Base-by-base conservation (phyloP, 2,888 invertebrate genomes). In the Megamerina dolium region DNA sequence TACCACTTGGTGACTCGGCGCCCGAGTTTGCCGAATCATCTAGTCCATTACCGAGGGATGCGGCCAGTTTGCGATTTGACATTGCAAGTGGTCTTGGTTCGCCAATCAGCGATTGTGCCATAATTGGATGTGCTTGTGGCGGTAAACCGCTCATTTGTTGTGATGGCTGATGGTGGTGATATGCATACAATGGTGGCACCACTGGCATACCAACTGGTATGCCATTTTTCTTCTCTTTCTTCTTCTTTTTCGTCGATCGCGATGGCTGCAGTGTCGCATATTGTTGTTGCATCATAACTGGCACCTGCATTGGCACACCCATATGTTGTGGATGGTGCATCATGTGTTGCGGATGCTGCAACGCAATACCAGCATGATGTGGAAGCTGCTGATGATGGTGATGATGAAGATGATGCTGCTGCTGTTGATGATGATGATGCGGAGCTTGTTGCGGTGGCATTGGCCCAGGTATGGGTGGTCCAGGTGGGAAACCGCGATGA, bases 21-120 rank as follows among this genome's bases (percentile, higher is more conserved):
- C 78, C 80, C 2, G 72, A 72, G 46, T 70, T 71, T 3, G 68
- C 67, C 0, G 70, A 69, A 46, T 72, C 73, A 54, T 82, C 83
- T 40, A 84, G 65, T 0, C 77, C 77, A 41, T 82, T 83, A 52
- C 79, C 82, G 61, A 79, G 77, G 51, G 83, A 83, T 37, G 83
- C 82, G 8, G 84, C 81, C 58, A 84, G 71, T 62, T 83, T 77
- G 49, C 77, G 74, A 56, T 68, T 77, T 48, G 77, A 64, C 61
- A 75, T 75, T 37, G 64, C 66, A 51, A 80, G 65, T 1, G 79
- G 77, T 2, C 77, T 68, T 6, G 75, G 73, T 55, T 78, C 79
- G 57, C 64, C 78, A 57, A 74, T 78, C 58, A 74, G 80, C 55
- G 79, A 83, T 64, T 80, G 82, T 10, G 65, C 59, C 65, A 63